Evolutionary conservation across 1,140 invertebrate species (phyloP).

Genomic region (Penaeus indicus): DNA sequence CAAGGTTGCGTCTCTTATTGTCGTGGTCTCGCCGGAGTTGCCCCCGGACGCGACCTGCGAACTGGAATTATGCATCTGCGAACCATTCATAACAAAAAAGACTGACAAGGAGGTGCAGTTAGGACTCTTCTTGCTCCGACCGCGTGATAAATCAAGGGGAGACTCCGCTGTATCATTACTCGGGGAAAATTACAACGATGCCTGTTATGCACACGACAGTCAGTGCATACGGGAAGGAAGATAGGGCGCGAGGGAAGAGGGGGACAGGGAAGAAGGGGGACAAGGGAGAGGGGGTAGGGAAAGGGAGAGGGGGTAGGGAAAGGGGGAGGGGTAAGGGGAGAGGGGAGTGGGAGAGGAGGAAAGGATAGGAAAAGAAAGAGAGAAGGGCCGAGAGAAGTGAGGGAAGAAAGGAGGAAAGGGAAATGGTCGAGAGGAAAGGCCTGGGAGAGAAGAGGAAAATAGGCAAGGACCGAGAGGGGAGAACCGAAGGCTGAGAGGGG

Average conservation of each 20-base stretch:
- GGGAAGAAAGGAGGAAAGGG: no score
- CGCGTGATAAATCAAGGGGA: slow-evolving; percentile 43
- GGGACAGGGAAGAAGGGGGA: background rate
- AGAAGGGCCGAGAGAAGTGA: no score
- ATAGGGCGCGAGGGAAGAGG: background rate
- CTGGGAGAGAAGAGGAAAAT: no score
- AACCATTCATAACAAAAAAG: slow-evolving; percentile 39
- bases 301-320: no score
- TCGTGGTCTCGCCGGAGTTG: slow-evolving; percentile 25
- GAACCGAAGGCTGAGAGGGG: no score
- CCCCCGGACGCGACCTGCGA: background rate
- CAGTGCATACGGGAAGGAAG: slow-evolving; percentile 32
- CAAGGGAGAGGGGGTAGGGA: no score
- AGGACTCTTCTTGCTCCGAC: slow-evolving; percentile 33
- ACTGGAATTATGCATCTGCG: slow-evolving; percentile 31
- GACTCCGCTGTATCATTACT: slow-evolving; percentile 28
- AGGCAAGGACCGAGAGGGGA: no score
- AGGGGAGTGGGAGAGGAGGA: background rate
- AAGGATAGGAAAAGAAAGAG: background rate
- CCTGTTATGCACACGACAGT: slow-evolving; percentile 42
- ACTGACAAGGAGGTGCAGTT: slow-evolving; percentile 23
- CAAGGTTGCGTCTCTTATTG: slow-evolving; percentile 45
- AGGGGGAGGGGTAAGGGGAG: no score
- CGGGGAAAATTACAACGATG: slow-evolving; percentile 31
- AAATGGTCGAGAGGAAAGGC: background rate